phyloP scores from a whole-genome alignment of 1,140 invertebrate genomes.

The Heterodera schachtii region DNA sequence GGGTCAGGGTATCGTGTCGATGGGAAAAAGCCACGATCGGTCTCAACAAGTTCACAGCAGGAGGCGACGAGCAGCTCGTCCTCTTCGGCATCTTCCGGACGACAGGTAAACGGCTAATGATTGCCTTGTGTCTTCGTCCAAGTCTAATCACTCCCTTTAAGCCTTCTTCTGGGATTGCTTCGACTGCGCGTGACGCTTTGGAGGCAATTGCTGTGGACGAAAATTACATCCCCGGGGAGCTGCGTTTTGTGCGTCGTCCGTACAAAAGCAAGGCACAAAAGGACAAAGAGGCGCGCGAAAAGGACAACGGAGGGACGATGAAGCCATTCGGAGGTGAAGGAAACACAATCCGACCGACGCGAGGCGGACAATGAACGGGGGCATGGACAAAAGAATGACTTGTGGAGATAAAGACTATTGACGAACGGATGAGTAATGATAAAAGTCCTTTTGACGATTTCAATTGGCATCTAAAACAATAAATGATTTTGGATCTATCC shows the following conservation, averaged over 20 bases:
- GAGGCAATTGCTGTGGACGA: slow-evolving; percentile 37
- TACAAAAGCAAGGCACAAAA: slow-evolving; percentile 54
- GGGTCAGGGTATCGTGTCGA: slow-evolving; percentile 54
- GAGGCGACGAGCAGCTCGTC: slow-evolving; percentile 6
- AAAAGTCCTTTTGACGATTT: no score
- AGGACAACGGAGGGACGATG: not conserved
- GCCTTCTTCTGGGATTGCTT: not conserved
- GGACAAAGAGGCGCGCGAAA: slow-evolving; percentile 29
- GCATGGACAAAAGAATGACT: no score
- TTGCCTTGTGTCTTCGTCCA: not conserved
- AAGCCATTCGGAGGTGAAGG: slow-evolving; percentile 30
- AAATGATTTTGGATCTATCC: no score
- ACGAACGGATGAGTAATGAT: no score
- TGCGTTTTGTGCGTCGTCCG: slow-evolving; percentile 58
- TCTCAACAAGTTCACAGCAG: slow-evolving; percentile 31
- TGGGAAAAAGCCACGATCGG: slow-evolving; percentile 47
- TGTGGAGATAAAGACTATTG: no score
- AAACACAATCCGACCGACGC: slow-evolving; percentile 18
- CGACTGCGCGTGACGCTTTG: slow-evolving; percentile 5
- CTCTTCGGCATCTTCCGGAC: slow-evolving; percentile 7
- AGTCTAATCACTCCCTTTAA: not conserved
- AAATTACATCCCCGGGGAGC: slow-evolving; percentile 46
- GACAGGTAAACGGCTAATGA: not conserved
- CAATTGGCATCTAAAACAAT: no score
- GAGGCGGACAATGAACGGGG: not conserved